Percentiles rank a stretch among this genome's conserved stretches.
Evolutionary conservation across 2,113 vertebrate species (phyloP).

Genomic region (Reinhardtius hippoglossoides): DNA sequence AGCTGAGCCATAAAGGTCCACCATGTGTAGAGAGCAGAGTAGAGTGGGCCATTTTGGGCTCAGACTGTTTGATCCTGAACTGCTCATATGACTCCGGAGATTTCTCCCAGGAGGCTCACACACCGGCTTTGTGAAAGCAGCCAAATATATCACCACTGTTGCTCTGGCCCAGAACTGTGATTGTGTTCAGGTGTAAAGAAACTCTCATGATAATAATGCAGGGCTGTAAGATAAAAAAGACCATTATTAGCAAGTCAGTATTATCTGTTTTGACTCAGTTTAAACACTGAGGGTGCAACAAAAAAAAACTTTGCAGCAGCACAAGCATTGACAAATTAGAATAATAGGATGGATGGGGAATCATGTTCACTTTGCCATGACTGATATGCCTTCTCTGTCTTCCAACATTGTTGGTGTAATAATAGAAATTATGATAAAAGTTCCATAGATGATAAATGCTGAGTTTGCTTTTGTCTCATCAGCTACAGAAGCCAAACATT

Average conservation of each 20-base stretch:
- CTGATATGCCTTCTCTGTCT: slow-evolving; percentile 35
- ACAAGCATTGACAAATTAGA: slow-evolving; percentile 37
- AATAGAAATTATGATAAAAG: slow-evolving; percentile 37
- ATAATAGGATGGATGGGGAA: slow-evolving; percentile 39
- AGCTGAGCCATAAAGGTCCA: slow-evolving; percentile 53
- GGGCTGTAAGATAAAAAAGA: slow-evolving; percentile 51
- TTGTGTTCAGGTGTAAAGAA: slow-evolving; percentile 31
- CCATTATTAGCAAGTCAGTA: slow-evolving; percentile 47
- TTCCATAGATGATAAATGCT: slow-evolving; percentile 26
- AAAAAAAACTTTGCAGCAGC: slow-evolving; percentile 22
- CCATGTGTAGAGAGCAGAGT: slow-evolving; percentile 49
- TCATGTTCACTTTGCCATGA: slow-evolving; percentile 40
- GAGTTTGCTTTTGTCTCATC: slow-evolving; percentile 22
- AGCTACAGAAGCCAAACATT: slow-evolving; percentile 18
- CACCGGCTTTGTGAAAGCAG: slow-evolving; percentile 17
- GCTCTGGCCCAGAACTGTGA: slow-evolving; percentile 26
- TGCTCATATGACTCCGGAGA: slow-evolving; percentile 61
- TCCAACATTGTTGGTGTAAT: slow-evolving; percentile 28
- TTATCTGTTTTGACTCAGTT: slow-evolving; percentile 44
- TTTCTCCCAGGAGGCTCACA: slow-evolving; percentile 40
- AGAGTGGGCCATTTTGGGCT: slow-evolving; percentile 60
- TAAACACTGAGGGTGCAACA: slow-evolving; percentile 19
- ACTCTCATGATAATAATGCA: slow-evolving; percentile 34
- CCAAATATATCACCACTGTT: slow-evolving; percentile 32
- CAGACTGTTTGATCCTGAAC: slow-evolving; percentile 67